These are phyloP conservation scores for Caracal caracal DNA, from an alignment of 2,113 vertebrate genomes.

Conservation along the genomic window DNA sequence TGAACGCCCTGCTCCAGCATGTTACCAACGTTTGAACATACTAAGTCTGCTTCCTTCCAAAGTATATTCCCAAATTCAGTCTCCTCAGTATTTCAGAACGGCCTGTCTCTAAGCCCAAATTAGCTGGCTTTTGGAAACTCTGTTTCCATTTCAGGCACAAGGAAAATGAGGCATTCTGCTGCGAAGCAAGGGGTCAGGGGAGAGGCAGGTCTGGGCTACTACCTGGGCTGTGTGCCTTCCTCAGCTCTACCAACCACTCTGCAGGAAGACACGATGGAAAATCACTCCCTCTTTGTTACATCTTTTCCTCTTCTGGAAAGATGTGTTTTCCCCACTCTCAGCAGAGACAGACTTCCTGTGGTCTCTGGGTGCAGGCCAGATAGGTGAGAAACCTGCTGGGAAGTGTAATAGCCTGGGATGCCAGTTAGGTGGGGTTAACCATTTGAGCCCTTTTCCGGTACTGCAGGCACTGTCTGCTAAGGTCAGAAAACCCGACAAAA, in stretches of 20 bases:
- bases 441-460: neutral
- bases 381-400: neutral
- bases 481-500: neutral
- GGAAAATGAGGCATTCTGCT: neutral
- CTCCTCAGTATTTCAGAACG: constrained; percentile 17
- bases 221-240: neutral
- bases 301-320: neutral
- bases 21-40: neutral
- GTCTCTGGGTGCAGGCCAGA: neutral
- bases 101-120: constrained; percentile 8
- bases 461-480: neutral
- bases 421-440: neutral
- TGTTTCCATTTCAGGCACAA: constrained; percentile 54
- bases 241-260: neutral
- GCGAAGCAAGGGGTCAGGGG: neutral
- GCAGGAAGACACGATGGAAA: constrained; percentile 9
- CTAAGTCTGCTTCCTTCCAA: neutral
- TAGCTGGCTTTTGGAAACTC: constrained; percentile 32
- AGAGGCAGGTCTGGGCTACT: neutral
- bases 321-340: neutral
- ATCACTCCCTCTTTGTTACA: neutral
- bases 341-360: neutral
- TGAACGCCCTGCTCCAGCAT: neutral
- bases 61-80: neutral
- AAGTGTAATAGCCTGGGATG: neutral